Evolutionary conservation across 2,888 invertebrate genomes (phyloP).

Genomic region (Pardosa pseudoannulata): DNA sequence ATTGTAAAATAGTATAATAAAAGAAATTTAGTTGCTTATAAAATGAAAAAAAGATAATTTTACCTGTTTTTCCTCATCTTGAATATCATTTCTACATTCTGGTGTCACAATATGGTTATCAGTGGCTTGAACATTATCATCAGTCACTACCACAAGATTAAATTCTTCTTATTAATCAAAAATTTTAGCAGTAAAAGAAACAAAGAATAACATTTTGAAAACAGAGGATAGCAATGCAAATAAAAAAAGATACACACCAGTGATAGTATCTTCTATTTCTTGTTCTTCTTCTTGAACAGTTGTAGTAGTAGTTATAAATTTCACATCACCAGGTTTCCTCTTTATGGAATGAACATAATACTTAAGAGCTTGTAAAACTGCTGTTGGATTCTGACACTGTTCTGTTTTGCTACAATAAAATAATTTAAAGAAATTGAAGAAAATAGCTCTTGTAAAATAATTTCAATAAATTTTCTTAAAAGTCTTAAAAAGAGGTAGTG

Average conservation of each 20-base stretch:
- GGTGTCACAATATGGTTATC: background rate
- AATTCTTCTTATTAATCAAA: background rate
- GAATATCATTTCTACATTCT: slow-evolving; percentile 20
- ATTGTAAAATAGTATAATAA: no score
- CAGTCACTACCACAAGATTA: slow-evolving; percentile 16
- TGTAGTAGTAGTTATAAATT: slow-evolving; percentile 88
- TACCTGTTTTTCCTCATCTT: slow-evolving; percentile 45
- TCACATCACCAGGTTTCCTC: slow-evolving; percentile 84
- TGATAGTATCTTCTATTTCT: slow-evolving; percentile 66
- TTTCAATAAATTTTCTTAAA: no score
- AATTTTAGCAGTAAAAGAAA: background rate
- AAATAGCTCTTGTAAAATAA: no score
- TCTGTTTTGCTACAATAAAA: slow-evolving; percentile 82
- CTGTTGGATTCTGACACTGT: slow-evolving; percentile 91
- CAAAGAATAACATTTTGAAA: no score
- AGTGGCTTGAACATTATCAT: slow-evolving; percentile 10
- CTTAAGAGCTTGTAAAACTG: slow-evolving; percentile 92
- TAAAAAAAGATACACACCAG: slow-evolving; percentile 29
- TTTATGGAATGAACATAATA: slow-evolving; percentile 92
- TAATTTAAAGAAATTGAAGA: background rate
- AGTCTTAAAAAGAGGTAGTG: no score
- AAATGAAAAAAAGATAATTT: no score
- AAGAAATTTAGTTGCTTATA: no score
- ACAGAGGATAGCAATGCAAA: no score
- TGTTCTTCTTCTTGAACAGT: slow-evolving; percentile 85